These are phyloP conservation scores for Catocala sponsa DNA, from an alignment of 2,888 invertebrate genomes.

Conservation along the genomic window DNA sequence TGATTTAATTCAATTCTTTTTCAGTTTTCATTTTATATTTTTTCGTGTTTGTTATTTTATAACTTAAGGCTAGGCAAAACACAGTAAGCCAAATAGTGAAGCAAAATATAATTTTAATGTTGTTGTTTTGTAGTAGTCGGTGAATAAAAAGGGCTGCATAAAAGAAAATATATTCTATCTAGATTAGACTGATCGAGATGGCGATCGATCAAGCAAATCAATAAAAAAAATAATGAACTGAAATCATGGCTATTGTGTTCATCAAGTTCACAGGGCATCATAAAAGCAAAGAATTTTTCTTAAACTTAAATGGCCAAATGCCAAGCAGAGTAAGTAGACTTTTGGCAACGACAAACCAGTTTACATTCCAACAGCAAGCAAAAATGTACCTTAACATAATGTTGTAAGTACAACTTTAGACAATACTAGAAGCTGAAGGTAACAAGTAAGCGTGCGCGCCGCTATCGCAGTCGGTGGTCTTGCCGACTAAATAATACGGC, in stretches of 20 bases:
- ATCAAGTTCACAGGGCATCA: constrained; percentile 74
- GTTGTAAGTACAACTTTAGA: constrained; percentile 19
- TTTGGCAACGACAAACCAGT: constrained; percentile 28
- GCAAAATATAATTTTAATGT: no score
- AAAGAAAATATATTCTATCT: no score
- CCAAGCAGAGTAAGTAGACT: neutral
- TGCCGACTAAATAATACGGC: constrained; percentile 22
- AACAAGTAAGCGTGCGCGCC: constrained; percentile 45
- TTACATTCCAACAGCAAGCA: neutral
- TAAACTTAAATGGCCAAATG: constrained; percentile 14
- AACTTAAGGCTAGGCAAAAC: no score
- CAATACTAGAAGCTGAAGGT: constrained; percentile 1
- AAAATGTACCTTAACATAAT: neutral
- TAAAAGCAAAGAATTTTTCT: constrained; percentile 57
- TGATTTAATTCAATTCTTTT: neutral
- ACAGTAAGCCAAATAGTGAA: no score
- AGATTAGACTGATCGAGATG: neutral
- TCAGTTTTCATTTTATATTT: no score
- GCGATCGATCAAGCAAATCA: constrained; percentile 21
- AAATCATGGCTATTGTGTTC: constrained; percentile 80
- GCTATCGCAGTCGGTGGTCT: constrained; percentile 30
- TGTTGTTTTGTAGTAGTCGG: no score
- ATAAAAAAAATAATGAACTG: constrained; percentile 63
- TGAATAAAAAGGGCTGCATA: no score
- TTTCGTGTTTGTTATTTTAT: no score